Base-by-base conservation (phyloP, 1,140 invertebrate genomes). In the Anoplophora glabripennis region DNA sequence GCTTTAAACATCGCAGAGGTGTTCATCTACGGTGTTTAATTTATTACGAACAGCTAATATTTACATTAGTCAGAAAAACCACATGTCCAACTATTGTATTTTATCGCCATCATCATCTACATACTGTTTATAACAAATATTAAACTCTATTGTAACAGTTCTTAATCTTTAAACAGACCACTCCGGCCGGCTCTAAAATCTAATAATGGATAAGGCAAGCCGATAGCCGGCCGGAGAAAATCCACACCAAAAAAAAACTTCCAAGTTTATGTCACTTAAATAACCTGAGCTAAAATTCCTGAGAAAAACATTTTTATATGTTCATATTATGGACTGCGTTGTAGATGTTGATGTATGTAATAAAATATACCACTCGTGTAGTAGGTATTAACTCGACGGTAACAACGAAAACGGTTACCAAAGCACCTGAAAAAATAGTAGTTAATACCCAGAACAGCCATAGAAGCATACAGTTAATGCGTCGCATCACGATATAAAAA, bases 241-340 rank as follows among this genome's bases (percentile, higher is more conserved):
- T 28, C 21, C 21, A 28, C 21, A 28, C 21, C 21, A 28, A 28
- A 28, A 28, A 28, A 28, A 28, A 28, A 28, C 21, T 28, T 28
- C 21, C 21, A 28, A 28, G 21, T 28, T 28, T 28, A 41, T 41
- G 51, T 38, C 51, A 53, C 51, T 41, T 40, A 53, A 53, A 53
- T 59, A 65, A 69, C 72, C 71, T 75, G 72, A 74, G 74, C 66
- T 73, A 65, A 64, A 64, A 66, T 72, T 70, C 70, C 71, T 75
- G 72, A 74, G 67, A 68, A 69, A n/a, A 72, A 66, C 59, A 68
- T 69, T 62, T 68, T 57, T 65, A 45, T 57, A 28, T 28, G 21
- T 28, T 28, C 21, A 28, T n/a, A n/a, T 28, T 28, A 28, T 28
- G 21, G 34, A 52, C 52, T 18, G 55, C 46, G 15, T 58, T 64